phyloP scores from a whole-genome alignment of 1,140 invertebrate species.

The Atopsyche davidsoni region DNA sequence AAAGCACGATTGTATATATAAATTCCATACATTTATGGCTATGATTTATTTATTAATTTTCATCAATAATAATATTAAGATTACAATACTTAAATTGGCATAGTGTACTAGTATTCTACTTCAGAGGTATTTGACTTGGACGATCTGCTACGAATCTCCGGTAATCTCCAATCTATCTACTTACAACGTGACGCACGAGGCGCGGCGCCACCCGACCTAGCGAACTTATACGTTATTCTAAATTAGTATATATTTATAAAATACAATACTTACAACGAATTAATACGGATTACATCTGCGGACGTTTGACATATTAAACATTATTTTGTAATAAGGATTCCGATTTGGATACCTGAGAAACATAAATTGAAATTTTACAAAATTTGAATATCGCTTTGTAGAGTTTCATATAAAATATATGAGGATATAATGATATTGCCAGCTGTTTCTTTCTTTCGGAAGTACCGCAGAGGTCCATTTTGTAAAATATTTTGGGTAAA shows the following conservation, averaged over 20 bases:
- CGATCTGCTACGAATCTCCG: conserved; percentile 9
- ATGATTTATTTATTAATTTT: conserved; percentile 28
- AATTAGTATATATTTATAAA: no score
- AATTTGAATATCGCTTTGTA: no score
- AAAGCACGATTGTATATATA: conserved; percentile 15
- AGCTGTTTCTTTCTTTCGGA: no score
- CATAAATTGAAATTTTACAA: not conserved
- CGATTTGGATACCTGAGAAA: not conserved
- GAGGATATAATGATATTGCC: no score
- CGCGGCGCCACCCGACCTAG: not conserved
- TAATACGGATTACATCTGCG: conserved; percentile 10
- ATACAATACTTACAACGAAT: conserved; percentile 17
- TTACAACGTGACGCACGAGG: not conserved
- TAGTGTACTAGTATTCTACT: conserved; percentile 27
- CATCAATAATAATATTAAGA: conserved; percentile 27
- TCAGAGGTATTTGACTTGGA: conserved; percentile 31
- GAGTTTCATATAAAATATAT: no score
- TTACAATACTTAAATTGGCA: conserved; percentile 31
- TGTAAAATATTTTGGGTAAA: no score
- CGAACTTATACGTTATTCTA: not conserved
- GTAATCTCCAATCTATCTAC: conserved; percentile 4
- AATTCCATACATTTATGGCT: conserved; percentile 27
- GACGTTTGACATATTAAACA: conserved; percentile 1
- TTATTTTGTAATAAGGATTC: not conserved
- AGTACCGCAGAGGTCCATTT: no score